Conservation (phyloP, 2,797 vertebrate species). For the Catostomus latipinnis region DNA sequence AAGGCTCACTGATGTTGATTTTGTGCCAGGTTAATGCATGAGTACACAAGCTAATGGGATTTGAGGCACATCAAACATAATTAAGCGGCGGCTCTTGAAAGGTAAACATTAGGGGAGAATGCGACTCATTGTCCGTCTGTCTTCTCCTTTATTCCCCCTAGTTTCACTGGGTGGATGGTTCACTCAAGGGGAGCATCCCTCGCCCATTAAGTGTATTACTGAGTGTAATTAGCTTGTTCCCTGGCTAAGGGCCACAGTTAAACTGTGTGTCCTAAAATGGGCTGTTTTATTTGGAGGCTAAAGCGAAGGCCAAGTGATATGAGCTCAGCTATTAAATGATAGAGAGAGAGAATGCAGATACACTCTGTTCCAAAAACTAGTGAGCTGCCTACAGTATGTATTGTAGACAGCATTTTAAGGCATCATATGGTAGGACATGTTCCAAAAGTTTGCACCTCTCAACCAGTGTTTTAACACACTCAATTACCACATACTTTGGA, state of each 20-base stretch:
- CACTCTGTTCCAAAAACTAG: too few species aligned
- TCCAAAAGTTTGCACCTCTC: too few species aligned
- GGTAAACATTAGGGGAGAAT: slow-evolving; percentile 50
- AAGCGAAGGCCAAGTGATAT: too few species aligned
- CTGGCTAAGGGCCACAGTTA: background rate
- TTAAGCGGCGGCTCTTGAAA: slow-evolving; percentile 34
- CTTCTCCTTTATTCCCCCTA: slow-evolving; percentile 31
- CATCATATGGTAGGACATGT: too few species aligned
- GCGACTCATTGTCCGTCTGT: slow-evolving; percentile 43
- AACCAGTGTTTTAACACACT: too few species aligned
- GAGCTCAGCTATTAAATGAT: too few species aligned
- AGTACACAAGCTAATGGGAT: slow-evolving; percentile 78
- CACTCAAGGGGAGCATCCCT: slow-evolving; percentile 31
- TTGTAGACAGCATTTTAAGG: too few species aligned
- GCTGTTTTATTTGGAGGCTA: background rate
- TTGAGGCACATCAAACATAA: slow-evolving; percentile 60
- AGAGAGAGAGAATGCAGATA: too few species aligned
- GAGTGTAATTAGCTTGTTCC: slow-evolving; percentile 29
- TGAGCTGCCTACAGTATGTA: too few species aligned
- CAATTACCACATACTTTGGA: too few species aligned
- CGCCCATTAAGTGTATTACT: slow-evolving; percentile 16
- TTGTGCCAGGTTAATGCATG: slow-evolving; percentile 68
- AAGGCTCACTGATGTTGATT: slow-evolving; percentile 71
- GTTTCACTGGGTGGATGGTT: slow-evolving; percentile 44
- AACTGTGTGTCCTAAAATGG: background rate